Conservation (phyloP, 2,113 vertebrate species). For the Orthonyx spaldingii region DNA sequence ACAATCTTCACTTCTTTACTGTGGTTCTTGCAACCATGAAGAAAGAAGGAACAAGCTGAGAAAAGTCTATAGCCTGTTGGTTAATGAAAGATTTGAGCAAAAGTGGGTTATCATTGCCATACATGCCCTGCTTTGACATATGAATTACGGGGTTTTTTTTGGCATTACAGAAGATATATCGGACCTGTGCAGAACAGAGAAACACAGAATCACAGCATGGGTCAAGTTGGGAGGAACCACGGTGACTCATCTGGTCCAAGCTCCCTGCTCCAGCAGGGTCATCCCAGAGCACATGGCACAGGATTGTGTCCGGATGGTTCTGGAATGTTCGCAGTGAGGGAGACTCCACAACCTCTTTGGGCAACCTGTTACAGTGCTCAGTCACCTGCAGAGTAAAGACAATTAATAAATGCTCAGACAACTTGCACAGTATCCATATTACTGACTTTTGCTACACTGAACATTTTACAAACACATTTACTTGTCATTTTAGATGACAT, state of each 20-base stretch:
- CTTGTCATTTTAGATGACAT: not conserved
- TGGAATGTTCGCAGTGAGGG: not conserved
- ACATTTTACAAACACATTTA: not conserved
- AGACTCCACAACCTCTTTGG: not conserved
- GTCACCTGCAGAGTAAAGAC: not conserved
- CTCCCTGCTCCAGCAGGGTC: not conserved
- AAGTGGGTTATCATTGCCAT: not conserved
- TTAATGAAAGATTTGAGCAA: not conserved
- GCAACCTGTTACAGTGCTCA: fast-evolving
- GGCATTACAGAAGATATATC: not conserved
- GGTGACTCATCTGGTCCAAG: fast-evolving
- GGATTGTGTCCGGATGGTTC: not conserved
- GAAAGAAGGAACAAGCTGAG: not conserved
- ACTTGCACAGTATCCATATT: not conserved
- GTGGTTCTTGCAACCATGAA: not conserved
- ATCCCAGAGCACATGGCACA: not conserved
- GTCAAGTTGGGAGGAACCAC: no score
- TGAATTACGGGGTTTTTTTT: not conserved
- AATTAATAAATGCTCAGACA: not conserved
- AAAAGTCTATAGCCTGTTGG: not conserved
- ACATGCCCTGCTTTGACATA: not conserved
- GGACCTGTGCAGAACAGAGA: not conserved
- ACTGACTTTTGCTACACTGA: not conserved
- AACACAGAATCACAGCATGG: not conserved
- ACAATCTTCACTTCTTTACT: not conserved